Percentiles rank a stretch among this genome's conserved stretches.
These are phyloP conservation scores for Turnix velox DNA, from an alignment of 2,113 vertebrate species.

Conservation along the genomic window DNA sequence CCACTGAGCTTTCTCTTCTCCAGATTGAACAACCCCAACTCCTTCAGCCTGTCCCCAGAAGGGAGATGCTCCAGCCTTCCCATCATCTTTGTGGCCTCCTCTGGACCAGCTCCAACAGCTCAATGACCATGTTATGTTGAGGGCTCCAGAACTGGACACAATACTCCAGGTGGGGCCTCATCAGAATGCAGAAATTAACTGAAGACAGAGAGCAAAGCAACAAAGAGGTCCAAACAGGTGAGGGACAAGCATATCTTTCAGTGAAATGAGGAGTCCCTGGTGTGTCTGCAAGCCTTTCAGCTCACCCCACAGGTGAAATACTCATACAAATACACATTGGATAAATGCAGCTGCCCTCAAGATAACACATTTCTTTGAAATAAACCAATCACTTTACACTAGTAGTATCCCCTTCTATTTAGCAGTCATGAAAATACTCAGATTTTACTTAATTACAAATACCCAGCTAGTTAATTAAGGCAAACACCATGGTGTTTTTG, in stretches of 20 bases:
- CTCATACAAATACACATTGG: accelerated
- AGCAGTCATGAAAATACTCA: not conserved
- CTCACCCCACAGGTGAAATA: not conserved
- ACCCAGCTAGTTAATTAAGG: not conserved
- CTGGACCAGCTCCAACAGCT: no score
- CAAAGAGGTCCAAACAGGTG: not conserved
- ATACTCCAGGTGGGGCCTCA: no score
- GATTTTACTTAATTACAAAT: not conserved
- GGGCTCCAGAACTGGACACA: no score
- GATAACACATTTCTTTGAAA: not conserved
- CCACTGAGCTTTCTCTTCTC: no score
- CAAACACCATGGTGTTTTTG: not conserved
- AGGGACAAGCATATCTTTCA: not conserved
- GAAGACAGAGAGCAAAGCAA: not conserved
- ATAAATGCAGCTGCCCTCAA: not conserved
- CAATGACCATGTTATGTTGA: no score
- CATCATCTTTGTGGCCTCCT: no score
- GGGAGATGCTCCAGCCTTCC: no score
- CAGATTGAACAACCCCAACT: no score
- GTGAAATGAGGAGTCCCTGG: not conserved
- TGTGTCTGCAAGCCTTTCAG: not conserved
- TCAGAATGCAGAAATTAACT: not conserved
- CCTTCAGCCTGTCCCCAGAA: no score
- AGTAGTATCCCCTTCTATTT: not conserved
- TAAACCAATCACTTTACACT: not conserved